Conservation (phyloP, 2,888 invertebrate genomes). For the Eulithis prunata region DNA sequence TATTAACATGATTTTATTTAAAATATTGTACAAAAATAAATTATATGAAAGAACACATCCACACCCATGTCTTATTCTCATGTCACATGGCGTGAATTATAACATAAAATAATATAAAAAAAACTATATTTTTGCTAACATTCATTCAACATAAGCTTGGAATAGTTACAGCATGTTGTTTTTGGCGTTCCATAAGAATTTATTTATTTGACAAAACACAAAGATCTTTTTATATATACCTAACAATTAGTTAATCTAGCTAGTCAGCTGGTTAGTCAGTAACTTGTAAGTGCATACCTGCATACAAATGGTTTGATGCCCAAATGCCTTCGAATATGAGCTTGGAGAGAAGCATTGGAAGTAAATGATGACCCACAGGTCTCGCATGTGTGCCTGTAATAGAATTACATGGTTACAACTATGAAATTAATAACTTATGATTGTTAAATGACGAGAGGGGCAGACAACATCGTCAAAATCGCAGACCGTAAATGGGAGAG, state of each 20-base stretch:
- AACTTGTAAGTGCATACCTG: conserved; percentile 61
- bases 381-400: conserved; percentile 74
- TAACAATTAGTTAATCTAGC: too few species aligned
- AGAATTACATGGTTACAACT: too few species aligned
- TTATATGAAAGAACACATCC: conserved; percentile 48
- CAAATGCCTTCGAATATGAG: conserved; percentile 77
- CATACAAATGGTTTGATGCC: conserved; percentile 82
- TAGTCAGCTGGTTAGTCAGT: too few species aligned
- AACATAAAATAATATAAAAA: background rate
- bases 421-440: too few species aligned
- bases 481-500: too few species aligned
- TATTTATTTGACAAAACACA: too few species aligned
- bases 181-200: too few species aligned
- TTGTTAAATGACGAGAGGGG: too few species aligned
- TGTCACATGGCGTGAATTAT: conserved; percentile 43
- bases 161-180: too few species aligned
- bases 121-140: background rate
- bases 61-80: conserved; percentile 60
- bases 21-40: conserved; percentile 2
- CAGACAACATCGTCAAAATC: too few species aligned
- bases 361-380: conserved; percentile 80
- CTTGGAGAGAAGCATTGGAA: conserved; percentile 79
- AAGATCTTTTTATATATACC: too few species aligned
- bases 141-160: background rate
- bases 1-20: conserved; percentile 1